phyloP scores from a whole-genome alignment of 2,888 invertebrate species.

The Protonemura montana region DNA sequence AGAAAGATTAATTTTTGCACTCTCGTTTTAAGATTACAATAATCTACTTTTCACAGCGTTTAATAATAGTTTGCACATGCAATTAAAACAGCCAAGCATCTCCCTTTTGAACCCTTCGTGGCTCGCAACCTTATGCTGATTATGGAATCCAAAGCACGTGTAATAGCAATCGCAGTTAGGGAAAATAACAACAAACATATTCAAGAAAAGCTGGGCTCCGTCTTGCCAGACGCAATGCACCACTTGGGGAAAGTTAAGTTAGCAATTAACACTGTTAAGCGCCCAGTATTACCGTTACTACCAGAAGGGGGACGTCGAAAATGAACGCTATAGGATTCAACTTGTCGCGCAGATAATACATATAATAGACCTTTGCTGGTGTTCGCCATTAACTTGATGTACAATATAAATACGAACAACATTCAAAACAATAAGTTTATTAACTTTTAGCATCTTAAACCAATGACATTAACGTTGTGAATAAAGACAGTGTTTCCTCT shows the following conservation, averaged over 20 bases:
- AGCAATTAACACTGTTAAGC: slow-evolving; percentile 51
- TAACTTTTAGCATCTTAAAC: slow-evolving; percentile 37
- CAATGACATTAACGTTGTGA: slow-evolving; percentile 26
- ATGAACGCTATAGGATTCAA: slow-evolving; percentile 47
- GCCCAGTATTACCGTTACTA: slow-evolving; percentile 48
- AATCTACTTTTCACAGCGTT: background rate
- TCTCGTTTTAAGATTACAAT: background rate
- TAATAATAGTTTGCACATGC: background rate
- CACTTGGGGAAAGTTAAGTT: slow-evolving; percentile 50
- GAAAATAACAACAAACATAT: slow-evolving; percentile 44
- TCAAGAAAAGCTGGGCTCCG: slow-evolving; percentile 24
- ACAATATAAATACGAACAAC: slow-evolving; percentile 27
- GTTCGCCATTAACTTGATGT: slow-evolving; percentile 21
- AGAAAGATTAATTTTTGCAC: background rate
- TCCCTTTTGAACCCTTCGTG: slow-evolving; percentile 23
- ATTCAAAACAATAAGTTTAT: slow-evolving; percentile 39
- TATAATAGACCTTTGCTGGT: slow-evolving; percentile 42
- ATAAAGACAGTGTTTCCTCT: slow-evolving; percentile 31
- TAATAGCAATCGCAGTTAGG: slow-evolving; percentile 39
- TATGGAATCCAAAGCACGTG: slow-evolving; percentile 19
- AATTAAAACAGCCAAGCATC: background rate
- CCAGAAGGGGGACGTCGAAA: slow-evolving; percentile 18
- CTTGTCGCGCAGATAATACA: slow-evolving; percentile 50
- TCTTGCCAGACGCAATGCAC: slow-evolving; percentile 48
- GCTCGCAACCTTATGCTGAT: slow-evolving; percentile 19